Conservation (phyloP, 2,888 invertebrate species). For the Oscheius sp. region DNA sequence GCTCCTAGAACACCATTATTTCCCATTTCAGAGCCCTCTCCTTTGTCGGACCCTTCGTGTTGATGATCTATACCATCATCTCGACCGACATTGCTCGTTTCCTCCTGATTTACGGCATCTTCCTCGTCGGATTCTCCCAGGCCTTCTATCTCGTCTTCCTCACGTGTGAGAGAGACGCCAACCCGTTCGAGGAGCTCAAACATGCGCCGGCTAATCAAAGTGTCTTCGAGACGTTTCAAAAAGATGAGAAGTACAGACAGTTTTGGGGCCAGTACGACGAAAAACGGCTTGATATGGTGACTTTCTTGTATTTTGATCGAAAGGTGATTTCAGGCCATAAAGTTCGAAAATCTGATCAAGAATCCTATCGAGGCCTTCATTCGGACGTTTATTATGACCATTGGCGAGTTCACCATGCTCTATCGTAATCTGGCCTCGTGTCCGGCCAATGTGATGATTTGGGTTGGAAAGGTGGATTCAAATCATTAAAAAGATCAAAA, state of each 20-base stretch:
- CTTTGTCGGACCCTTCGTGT: slow-evolving; percentile 95
- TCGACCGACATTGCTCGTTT: slow-evolving; percentile 79
- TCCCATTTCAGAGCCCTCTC: slow-evolving; percentile 50
- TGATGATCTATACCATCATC: slow-evolving; percentile 98
- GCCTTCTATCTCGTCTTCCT: slow-evolving; percentile 88
- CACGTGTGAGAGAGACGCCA: slow-evolving; percentile 77
- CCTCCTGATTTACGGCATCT: slow-evolving; percentile 94
- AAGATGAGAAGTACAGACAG: neutral
- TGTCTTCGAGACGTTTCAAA: neutral
- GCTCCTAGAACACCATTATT: no score
- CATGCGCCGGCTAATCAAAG: no score
- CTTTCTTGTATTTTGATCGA: neutral
- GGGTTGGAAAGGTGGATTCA: slow-evolving; percentile 51
- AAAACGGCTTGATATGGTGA: slow-evolving; percentile 20
- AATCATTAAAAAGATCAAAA: neutral
- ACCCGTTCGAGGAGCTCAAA: slow-evolving; percentile 37
- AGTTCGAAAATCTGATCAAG: slow-evolving; percentile 48
- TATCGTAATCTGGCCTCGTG: slow-evolving; percentile 61
- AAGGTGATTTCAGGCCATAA: slow-evolving; percentile 27
- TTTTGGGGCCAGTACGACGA: slow-evolving; percentile 5
- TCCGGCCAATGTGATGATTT: slow-evolving; percentile 50
- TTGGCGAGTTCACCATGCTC: slow-evolving; percentile 78
- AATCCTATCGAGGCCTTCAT: slow-evolving; percentile 74
- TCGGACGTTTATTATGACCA: slow-evolving; percentile 98
- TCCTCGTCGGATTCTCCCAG: slow-evolving; percentile 97